Evolutionary conservation across 2,888 invertebrate genomes (phyloP), one percentile per base, ranked within the genome.

Genomic region (Gnatocerus cornutus): DNA sequence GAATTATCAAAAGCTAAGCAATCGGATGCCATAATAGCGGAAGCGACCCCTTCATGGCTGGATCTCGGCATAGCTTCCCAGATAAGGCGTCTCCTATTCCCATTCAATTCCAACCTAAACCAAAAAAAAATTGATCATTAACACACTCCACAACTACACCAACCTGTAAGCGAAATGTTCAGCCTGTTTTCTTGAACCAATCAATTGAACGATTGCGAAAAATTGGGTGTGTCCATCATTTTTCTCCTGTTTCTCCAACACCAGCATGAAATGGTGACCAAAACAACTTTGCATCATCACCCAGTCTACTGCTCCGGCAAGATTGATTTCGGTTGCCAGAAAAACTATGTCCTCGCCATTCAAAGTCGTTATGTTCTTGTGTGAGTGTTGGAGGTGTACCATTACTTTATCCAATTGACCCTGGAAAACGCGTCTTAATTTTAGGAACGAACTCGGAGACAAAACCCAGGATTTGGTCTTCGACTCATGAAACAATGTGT

Each of bases 221-320:
- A 97, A 97, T 83, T 97, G 96, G 80, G 96, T 96, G 82, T 96
- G 95, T 0, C 96, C 98, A 87, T 99, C 98, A 84, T 93, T 96
- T 84, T 99, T 99, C 81, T 98, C 98, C 86, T 98, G 97, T 84
- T 99, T 99, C 84, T 99, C 99, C 56, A 99, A 89, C 33, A 99
- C 99, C 75, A 99, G 89, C 99, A 99, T 99, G 83, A 99, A 99
- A 85, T 99, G 97, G 83, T 98, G 98, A 65, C 97, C 97, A 85
- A 99, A 99, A 86, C 99, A 99, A 27, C 97, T 97, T 87, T 99
- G 99, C 99, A 99, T 99, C 99, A 99, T 99, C 2, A 97, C 97
- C 98, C 98, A 99, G 85, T 99, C 98, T 7, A 99, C 98, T 30
- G 98, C 99, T 68, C 99, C 99, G 5, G 99, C 99, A 75, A 99